phyloP scores from a whole-genome alignment of 2,888 invertebrate genomes.

The Ashinkailepas kermadecensis region DNA sequence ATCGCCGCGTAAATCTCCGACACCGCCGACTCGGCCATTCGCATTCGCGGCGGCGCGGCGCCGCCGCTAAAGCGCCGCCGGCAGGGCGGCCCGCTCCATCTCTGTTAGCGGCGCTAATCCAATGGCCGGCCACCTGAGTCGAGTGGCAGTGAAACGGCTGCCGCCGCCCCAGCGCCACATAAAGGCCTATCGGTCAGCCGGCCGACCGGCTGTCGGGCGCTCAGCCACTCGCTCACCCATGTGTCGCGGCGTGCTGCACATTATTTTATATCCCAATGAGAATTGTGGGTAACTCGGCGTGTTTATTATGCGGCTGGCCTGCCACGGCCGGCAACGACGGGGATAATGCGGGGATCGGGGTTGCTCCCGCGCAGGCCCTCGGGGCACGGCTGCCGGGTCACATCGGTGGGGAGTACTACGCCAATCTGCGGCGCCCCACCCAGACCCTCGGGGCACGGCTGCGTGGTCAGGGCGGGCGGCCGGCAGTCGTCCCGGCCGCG shows the following conservation, averaged over 20 bases:
- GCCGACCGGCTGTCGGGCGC: not conserved
- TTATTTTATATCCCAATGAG: constrained; percentile 15
- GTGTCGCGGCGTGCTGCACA: not conserved
- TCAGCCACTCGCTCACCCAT: not conserved
- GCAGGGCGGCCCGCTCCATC: not conserved
- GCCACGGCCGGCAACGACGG: not conserved
- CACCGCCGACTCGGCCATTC: not conserved
- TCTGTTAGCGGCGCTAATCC: constrained; percentile 19
- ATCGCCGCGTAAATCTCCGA: constrained; percentile 2
- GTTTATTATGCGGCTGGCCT: not conserved
- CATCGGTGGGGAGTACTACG: not conserved
- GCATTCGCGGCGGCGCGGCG: not conserved
- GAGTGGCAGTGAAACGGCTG: not conserved
- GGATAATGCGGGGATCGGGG: not conserved
- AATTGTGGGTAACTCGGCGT: constrained; percentile 5
- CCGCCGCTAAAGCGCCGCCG: not conserved
- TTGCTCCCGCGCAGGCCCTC: not conserved
- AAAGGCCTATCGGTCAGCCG: constrained; percentile 13
- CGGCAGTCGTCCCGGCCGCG: not conserved
- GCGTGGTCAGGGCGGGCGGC: too few relatives aligned
- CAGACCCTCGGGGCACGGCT: not conserved
- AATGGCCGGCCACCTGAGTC: constrained; percentile 7
- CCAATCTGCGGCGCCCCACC: not conserved
- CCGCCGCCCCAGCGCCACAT: constrained; percentile 11
- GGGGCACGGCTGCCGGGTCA: not conserved